phyloP scores from a whole-genome alignment of 2,113 vertebrate species.

The Urocolius indicus region DNA sequence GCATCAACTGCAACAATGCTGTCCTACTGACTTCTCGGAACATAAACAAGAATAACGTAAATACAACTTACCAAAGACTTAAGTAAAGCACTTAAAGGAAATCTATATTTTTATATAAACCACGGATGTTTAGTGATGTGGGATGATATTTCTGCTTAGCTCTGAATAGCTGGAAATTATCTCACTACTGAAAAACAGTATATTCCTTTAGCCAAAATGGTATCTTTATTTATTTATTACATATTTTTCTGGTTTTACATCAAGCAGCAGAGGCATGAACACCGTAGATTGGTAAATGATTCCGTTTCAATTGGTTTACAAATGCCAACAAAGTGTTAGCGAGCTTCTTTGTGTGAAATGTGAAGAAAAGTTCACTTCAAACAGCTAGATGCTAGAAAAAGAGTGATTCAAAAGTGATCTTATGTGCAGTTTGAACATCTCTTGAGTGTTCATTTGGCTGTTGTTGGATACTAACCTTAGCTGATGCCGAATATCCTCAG shows the following conservation, averaged over 20 bases:
- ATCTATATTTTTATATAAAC: slow-evolving; percentile 80
- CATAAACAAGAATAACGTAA: slow-evolving; percentile 78
- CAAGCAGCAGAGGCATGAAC: neutral
- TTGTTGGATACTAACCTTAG: slow-evolving; percentile 34
- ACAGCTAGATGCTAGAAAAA: neutral
- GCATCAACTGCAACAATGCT: slow-evolving; percentile 56
- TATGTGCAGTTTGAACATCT: slow-evolving; percentile 39
- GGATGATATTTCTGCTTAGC: slow-evolving; percentile 54
- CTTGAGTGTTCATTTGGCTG: neutral
- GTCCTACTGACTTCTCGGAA: slow-evolving; percentile 71
- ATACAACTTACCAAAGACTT: slow-evolving; percentile 68
- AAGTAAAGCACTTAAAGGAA: slow-evolving; percentile 78
- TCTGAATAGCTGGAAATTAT: slow-evolving; percentile 55
- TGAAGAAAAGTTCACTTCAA: slow-evolving; percentile 1
- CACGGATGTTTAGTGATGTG: slow-evolving; percentile 67
- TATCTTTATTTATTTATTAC: neutral
- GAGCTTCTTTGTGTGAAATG: neutral
- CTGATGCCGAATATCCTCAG: slow-evolving; percentile 55
- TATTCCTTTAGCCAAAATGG: neutral
- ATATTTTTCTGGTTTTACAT: neutral
- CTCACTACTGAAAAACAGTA: slow-evolving; percentile 3
- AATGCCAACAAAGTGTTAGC: neutral
- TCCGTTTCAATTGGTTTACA: neutral
- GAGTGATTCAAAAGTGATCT: neutral
- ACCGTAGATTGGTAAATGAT: neutral